phyloP scores from a whole-genome alignment of 2,113 vertebrate genomes.

The Sylvia atricapilla region DNA sequence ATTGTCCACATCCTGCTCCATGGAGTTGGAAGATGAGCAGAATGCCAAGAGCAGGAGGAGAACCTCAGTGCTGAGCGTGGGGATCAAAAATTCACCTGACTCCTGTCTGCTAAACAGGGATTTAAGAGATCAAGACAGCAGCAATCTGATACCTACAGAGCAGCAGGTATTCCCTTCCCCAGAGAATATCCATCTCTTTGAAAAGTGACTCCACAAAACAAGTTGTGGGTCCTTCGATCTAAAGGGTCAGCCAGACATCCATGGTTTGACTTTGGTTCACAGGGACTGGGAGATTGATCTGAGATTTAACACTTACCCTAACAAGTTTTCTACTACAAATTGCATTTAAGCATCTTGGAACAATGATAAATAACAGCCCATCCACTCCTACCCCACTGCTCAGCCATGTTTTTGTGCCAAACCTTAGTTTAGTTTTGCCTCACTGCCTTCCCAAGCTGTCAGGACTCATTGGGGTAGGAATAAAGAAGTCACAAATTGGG shows the following conservation, averaged over 20 bases:
- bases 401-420: neutral
- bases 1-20: neutral
- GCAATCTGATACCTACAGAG: neutral
- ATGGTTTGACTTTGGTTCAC: neutral
- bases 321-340: neutral
- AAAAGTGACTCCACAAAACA: neutral
- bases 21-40: neutral
- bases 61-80: neutral
- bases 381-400: neutral
- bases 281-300: neutral
- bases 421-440: neutral
- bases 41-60: neutral
- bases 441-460: neutral
- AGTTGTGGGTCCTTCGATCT: neutral
- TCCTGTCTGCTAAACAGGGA: neutral
- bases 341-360: neutral
- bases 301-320: neutral
- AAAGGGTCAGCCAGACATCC: neutral
- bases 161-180: neutral
- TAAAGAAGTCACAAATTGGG: neutral
- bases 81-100: neutral
- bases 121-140: neutral
- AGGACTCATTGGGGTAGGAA: neutral
- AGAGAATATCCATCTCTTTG: neutral
- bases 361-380: neutral